Base-by-base conservation (phyloP, 2,888 invertebrate genomes). In the Apoderus coryli region DNA sequence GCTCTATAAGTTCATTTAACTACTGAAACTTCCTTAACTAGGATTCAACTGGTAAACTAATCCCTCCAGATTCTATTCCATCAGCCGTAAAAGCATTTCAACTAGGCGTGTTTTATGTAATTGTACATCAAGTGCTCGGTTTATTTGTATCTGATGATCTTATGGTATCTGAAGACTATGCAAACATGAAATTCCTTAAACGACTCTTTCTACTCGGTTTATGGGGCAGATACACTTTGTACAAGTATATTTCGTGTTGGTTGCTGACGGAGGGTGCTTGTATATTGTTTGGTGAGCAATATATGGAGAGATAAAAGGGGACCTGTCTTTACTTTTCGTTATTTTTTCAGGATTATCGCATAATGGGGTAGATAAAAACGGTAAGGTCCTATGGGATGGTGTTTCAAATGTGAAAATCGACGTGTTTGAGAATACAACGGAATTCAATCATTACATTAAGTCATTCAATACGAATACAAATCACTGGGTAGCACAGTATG, bases 391-490 rank as follows among this genome's bases (percentile, higher is more conserved):
- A 36, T 95, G 93, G 92, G 76, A 89, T 50, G 93, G 85, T 2
- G 82, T 88, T 50, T 77, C 77, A 37, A 96, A 96, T 55, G 80
- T 95, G 1, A 76, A 82, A 48, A 59, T 93, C n/a, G 51, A 62
- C 14, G 62, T 76, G 2, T 82, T 85, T 50, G 93, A 95, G 59
- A 71, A 72, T 19, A 79, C 86, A 3, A 76, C 75, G 7, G 77
- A 78, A 39, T 86, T 89, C 62, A 76, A 78, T 35, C 78, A 88
- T 47, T 81, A 89, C 52, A 86, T 96, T 25, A 69, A 72, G 35
- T 82, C 90, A 22, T 96, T 96, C 59, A 96, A 96, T 57, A 81
- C 80, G 36, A 93, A 93, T 57, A 96, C 96, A 0, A 96, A 96
- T 59, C 69, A 76, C 31, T 96, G 95, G 80, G 82, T 90, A 33